Base-by-base conservation (phyloP, 1,140 invertebrate species). In the Hyposmocoma kahamanoa region DNA sequence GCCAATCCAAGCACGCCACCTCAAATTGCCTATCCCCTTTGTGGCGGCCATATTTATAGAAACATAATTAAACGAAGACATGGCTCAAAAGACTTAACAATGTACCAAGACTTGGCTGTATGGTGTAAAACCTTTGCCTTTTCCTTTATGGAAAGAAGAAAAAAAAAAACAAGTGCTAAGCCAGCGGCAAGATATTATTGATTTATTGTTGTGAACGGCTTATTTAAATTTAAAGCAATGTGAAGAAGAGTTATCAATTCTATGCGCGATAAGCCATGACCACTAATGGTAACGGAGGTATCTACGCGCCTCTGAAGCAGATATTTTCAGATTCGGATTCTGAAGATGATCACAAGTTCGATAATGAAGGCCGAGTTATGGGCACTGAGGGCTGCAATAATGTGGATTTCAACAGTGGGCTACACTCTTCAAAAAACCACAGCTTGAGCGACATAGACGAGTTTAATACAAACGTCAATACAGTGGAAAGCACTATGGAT, bases 271-370 rank as follows among this genome's bases (percentile, higher is more conserved):
- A 62, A 65, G 59, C 67, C 63, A 84, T 84, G 81, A 72, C 79
- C 59, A 60, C 71, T 56, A 85, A 85, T 78, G 79, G 77, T 30
- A 83, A 69, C 58, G 87, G 89, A 65, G 90, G 88, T 58, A 88
- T 88, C 63, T 94, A 94, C 74, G 86, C 92, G 50, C 92, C 92
- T 24, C 68, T 94, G 61, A 92, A 90, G 13, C 92, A 94, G 81
- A 90, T 90, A 55, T 86, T 93, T 51, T 91, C 91, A 38, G 92
- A 93, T 71, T 92, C 91, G 0, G 92, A 93, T 59, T 92, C 91
- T 1, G 92, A 93, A 54, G 92, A 92, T 58, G 92, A 93, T 24
- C 63, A 72, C 17, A 78, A 73, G 48, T 43, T 72, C 15, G 70
- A 84, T 60, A 72, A 81, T 69, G 80, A 46, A 46, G 69, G 66